Base-by-base conservation (phyloP, 2,888 invertebrate genomes). In the Drosophila colorata region DNA sequence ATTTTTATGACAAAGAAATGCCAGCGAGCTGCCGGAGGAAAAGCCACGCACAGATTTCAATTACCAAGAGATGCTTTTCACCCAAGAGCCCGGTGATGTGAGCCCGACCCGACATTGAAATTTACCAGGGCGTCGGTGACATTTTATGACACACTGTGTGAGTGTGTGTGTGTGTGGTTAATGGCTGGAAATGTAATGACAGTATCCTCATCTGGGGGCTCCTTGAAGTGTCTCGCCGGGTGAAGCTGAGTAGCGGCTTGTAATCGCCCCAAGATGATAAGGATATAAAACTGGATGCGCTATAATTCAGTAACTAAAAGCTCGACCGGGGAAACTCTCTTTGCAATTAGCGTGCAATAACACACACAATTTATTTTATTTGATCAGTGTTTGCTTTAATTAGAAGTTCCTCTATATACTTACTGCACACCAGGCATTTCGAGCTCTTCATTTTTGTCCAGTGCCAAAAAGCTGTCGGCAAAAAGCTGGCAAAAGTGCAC, bases 121-220 rank as follows among this genome's bases (percentile, higher is more conserved):
- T 68, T 60, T 51, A 53, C 48, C 48, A 40, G 44, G 71, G 69
- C 60, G 47, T 76, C 80, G 66, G 74, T 76, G 67, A 68, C 68
- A 66, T 85, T 86, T 83, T 86, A 87, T 71, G 83, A 69, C 49
- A 25, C 71, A 67, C 58, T 74, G 67, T 56, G 44, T 46, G 28
- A n/a, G n/a, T 37, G 35, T 40, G 11, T 41, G 48, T 49, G 46
- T 65, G 59, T 67, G 82, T 48, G 71, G 52, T 82, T 83, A 88
- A 88, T 88, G 83, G 77, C 77, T 88, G 80, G 83, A 74, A 86
- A 88, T 72, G 74, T 77, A 82, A 80, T 88, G 88, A 77, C 74
- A 71, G 65, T 56, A 63, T 73, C 51, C 48, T 53, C 13, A 37
- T 11, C 47, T 31, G 25, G 71, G 58, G 58, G 79, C 69, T 63